Evolutionary conservation across 53 echinoderm and acorn worm genomes (phyloP).

Genomic region (Luidia sarsii): DNA sequence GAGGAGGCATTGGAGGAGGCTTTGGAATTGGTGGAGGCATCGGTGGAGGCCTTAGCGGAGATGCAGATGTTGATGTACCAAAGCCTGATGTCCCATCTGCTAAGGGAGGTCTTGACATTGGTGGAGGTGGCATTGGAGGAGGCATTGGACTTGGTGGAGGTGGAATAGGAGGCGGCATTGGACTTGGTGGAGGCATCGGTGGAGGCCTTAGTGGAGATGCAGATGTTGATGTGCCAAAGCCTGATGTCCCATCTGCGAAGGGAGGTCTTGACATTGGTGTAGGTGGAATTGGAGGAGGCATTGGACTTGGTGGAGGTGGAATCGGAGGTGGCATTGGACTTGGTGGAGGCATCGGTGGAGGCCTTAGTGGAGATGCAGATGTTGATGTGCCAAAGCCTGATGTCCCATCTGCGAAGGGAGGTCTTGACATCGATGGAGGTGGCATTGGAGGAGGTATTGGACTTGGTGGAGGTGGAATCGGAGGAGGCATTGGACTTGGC

Average conservation of each 20-base stretch:
- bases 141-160: too few species aligned
- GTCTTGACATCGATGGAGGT: neutral
- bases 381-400: slow-evolving; percentile 27
- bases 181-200: slow-evolving; percentile 36
- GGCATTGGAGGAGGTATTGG: slow-evolving; percentile 1
- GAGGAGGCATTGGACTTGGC: neutral
- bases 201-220: slow-evolving; percentile 50
- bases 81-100: too few species aligned
- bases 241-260: slow-evolving; percentile 17
- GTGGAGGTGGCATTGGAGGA: neutral
- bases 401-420: neutral
- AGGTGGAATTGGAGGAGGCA: slow-evolving; percentile 24
- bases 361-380: slow-evolving; percentile 8
- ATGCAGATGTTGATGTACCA: neutral
- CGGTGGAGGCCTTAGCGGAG: neutral
- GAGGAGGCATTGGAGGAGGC: slow-evolving; percentile 35
- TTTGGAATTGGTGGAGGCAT: slow-evolving; percentile 27
- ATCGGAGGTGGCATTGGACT: slow-evolving; percentile 12
- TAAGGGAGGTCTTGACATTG: neutral
- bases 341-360: slow-evolving; percentile 29
- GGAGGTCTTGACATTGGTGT: neutral
- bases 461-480: neutral
- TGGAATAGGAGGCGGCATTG: slow-evolving; percentile 12
- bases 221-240: slow-evolving; percentile 9
- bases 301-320: slow-evolving; percentile 1